Percentiles rank a stretch among this genome's conserved stretches.
phyloP scores from a whole-genome alignment of 2,113 vertebrate species.

The Trichechus manatus region DNA sequence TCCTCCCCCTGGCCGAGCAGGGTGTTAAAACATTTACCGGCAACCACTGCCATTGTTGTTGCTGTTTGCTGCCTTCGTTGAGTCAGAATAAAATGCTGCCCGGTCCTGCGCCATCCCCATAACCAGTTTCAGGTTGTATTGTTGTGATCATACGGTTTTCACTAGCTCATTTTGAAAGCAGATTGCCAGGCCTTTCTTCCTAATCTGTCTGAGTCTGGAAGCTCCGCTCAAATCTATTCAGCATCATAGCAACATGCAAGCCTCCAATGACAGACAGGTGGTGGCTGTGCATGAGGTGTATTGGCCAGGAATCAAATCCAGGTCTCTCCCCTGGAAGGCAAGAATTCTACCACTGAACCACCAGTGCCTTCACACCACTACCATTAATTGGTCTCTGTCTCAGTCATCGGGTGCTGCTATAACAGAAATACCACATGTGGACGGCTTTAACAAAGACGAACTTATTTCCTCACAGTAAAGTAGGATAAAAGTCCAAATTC shows the following conservation, averaged over 20 bases:
- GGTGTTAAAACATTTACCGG: no score
- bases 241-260: not conserved
- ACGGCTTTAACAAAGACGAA: no score
- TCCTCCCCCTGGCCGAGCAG: not conserved
- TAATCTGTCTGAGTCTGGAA: not conserved
- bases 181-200: not conserved
- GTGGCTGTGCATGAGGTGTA: not conserved
- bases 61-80: not conserved
- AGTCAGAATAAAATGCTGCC: not conserved
- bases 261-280: not conserved
- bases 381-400: not conserved
- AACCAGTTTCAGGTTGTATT: not conserved
- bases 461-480: no score
- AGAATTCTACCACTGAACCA: not conserved
- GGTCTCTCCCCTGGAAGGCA: not conserved
- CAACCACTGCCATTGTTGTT: not conserved
- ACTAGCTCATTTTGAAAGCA: not conserved
- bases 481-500: no score
- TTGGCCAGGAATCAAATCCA: not conserved
- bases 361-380: not conserved
- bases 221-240: not conserved
- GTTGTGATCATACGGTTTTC: not conserved
- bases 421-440: no score
- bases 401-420: no score
- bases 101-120: not conserved